phyloP scores from a whole-genome alignment of 2,113 vertebrate genomes.

The Anguilla rostrata region DNA sequence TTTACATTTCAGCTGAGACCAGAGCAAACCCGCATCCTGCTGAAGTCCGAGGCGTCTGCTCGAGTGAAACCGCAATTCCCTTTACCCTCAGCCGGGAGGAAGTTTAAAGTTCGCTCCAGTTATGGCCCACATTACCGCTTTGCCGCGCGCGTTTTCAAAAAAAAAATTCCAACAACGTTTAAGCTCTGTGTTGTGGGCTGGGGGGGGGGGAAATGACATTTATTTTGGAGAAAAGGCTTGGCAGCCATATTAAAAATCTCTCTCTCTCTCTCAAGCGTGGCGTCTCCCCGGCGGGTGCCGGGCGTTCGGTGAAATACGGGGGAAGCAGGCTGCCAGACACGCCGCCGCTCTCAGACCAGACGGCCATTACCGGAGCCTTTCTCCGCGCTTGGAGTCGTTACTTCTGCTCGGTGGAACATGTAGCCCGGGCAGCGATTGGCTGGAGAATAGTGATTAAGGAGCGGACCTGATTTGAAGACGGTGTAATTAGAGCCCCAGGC shows the following conservation, averaged over 20 bases:
- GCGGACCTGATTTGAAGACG: constrained; percentile 31
- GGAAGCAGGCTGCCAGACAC: neutral
- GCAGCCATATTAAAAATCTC: neutral
- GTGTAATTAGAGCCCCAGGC: constrained; percentile 22
- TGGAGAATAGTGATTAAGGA: constrained; percentile 55
- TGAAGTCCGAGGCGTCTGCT: neutral
- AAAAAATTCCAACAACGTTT: neutral
- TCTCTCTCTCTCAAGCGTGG: neutral
- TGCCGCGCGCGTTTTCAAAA: too few relatives aligned
- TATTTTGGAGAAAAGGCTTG: neutral
- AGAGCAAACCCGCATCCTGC: neutral
- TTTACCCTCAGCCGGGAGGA: neutral
- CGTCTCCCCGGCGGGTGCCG: neutral
- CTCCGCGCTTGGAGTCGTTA: constrained; percentile 33
- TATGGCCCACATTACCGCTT: too few relatives aligned
- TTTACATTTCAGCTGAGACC: neutral
- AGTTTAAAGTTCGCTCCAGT: neutral
- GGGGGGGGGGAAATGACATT: neutral
- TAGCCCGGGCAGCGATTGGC: constrained; percentile 49
- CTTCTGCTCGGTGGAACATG: constrained; percentile 42
- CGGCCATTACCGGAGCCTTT: neutral
- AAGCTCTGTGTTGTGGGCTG: neutral
- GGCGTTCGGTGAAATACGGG: neutral
- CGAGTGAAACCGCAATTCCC: neutral
- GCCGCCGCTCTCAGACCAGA: neutral